phyloP scores from a whole-genome alignment of 2,797 vertebrate genomes.

The Eulemur coronatus region DNA sequence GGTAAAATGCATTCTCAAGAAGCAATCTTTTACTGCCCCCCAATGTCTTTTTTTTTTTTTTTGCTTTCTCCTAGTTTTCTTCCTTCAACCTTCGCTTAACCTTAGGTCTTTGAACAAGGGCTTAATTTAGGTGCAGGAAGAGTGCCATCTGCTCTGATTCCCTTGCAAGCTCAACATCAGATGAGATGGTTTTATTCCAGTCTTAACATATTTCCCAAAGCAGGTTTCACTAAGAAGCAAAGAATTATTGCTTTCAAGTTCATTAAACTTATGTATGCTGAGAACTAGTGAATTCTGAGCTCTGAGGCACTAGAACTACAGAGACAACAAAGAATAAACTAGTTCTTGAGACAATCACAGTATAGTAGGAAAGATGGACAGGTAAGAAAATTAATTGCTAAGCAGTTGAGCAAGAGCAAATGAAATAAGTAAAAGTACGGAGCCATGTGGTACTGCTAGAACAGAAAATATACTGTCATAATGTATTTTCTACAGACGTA shows the following conservation, averaged over 20 bases:
- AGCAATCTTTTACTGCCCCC: not conserved
- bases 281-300: not conserved
- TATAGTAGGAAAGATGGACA: not conserved
- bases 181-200: not conserved
- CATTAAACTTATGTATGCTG: not conserved
- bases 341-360: not conserved
- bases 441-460: not conserved
- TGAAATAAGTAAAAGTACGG: not conserved
- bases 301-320: not conserved
- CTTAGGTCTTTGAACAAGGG: not conserved
- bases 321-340: not conserved
- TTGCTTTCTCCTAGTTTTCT: not conserved
- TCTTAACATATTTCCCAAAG: not conserved
- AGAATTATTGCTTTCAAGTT: not conserved
- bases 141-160: not conserved
- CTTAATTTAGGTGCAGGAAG: not conserved
- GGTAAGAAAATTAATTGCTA: not conserved
- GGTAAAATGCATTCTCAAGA: not conserved
- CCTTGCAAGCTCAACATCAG: not conserved
- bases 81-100: not conserved
- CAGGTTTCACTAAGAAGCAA: not conserved
- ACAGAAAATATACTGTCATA: not conserved
- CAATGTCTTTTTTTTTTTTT: not conserved
- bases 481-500: not conserved
- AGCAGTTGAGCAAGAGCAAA: not conserved